Evolutionary conservation across 2,797 vertebrate species (phyloP), one percentile per base, ranked within the genome.

Genomic region (Melanotaenia pygmaea): DNA sequence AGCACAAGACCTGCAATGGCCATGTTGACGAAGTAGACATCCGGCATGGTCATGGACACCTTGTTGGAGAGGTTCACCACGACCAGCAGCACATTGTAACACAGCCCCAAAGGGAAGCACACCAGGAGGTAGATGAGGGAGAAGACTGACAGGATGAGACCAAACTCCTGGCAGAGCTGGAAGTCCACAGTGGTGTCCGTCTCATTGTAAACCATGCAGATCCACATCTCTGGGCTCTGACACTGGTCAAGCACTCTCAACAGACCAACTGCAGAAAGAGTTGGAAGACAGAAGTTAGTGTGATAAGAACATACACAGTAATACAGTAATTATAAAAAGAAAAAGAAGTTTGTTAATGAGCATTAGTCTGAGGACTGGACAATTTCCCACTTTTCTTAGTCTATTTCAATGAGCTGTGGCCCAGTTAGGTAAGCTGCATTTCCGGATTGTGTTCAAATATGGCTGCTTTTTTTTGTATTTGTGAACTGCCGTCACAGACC

Each of bases 1-100:
- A 98, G 96, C 82, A 99, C 96, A 6, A 99, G 94, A 5, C 97
- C 98, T 0, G 98, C 98, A 0, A 98, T 95, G 4, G 97, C 98
- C 66, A 99, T 98, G 93, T 99, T 99, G 86, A 99, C 96, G 0
- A 99, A 99, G 80, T 99, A 99, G 65, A 99, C 98, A 0, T 99
- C 98, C 0, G 98, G 98, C 97, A 99, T 99, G 37, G 97, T 98
- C 97, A 99, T 98, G 64, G 96, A 95, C 32, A 95, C 93, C 90
- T 96, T 98, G 94, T 97, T 98, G 70, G 95, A 96, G 68, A 99
- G 95, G 87, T 99, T 99, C 70, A 96, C 98, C 61, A 95, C 94
- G 22, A 99, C 95, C 91, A 99, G 92, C 87, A 99, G 93, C 53
- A 93, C 89, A 0, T 98, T 99, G 93, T 97, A 98, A 90, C 96